These are phyloP conservation scores for Xiphias gladius DNA, from an alignment of 2,113 vertebrate genomes.

Conservation along the genomic window DNA sequence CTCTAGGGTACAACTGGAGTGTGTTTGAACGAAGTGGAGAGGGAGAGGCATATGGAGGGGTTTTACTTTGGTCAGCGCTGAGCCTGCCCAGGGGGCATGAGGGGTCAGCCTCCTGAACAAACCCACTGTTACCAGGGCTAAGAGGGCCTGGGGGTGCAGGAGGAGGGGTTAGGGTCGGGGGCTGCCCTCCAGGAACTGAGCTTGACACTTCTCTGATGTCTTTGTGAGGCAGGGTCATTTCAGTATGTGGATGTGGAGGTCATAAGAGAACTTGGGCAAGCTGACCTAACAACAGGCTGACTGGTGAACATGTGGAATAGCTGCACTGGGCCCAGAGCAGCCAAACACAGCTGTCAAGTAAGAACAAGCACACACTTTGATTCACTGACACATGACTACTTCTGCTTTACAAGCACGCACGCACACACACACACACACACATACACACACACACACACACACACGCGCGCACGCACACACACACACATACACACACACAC, in stretches of 20 bases:
- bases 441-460: constrained; percentile 18
- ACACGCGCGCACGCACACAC: not conserved
- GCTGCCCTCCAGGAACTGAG: constrained; percentile 74
- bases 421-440: not conserved
- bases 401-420: constrained; percentile 19
- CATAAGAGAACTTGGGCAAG: constrained; percentile 53
- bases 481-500: too few species aligned
- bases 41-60: constrained; percentile 82
- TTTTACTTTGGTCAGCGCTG: constrained; percentile 80
- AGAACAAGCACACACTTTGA: constrained; percentile 45
- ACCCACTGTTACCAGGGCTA: constrained; percentile 80
- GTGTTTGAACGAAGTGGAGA: constrained; percentile 72
- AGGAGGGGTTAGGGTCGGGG: constrained; percentile 27
- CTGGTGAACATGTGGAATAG: constrained; percentile 53
- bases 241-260: constrained; percentile 65
- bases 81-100: constrained; percentile 80
- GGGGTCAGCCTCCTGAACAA: constrained; percentile 82
- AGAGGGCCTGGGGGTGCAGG: constrained; percentile 55
- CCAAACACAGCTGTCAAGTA: constrained; percentile 54
- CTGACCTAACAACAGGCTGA: constrained; percentile 43
- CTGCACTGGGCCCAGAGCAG: constrained; percentile 38
- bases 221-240: constrained; percentile 75
- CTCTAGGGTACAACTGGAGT: constrained; percentile 70
- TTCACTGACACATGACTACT: constrained; percentile 32
- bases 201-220: constrained; percentile 77